phyloP scores from a whole-genome alignment of 2,113 vertebrate species.

The Python bivittatus region DNA sequence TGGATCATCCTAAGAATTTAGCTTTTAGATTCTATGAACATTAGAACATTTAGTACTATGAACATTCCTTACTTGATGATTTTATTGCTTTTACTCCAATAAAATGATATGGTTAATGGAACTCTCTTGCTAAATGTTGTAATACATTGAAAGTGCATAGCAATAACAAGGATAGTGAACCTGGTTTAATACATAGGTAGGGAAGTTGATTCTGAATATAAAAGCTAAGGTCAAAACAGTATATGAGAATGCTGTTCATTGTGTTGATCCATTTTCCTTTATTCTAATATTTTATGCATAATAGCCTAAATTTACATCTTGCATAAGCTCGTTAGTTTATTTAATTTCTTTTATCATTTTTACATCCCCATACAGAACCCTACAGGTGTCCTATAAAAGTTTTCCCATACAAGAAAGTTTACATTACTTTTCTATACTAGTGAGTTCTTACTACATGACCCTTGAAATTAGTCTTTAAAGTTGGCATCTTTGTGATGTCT shows the following conservation, averaged over 20 bases:
- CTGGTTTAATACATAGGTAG: not conserved
- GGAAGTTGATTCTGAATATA: not conserved
- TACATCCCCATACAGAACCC: not conserved
- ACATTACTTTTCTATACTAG: not conserved
- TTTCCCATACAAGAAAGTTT: not conserved
- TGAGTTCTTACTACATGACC: not conserved
- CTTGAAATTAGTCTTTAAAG: slow-evolving; percentile 3
- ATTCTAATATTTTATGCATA: not conserved
- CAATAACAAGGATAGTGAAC: not conserved
- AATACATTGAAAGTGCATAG: not conserved
- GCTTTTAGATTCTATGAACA: too few relatives aligned
- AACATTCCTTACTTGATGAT: not conserved
- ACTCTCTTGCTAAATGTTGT: not conserved
- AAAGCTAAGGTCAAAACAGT: not conserved
- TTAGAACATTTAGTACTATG: too few relatives aligned
- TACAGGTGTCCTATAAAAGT: slow-evolving; percentile 8
- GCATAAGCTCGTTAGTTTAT: not conserved
- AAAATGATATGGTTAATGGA: not conserved
- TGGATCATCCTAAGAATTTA: too few relatives aligned
- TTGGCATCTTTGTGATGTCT: not conserved
- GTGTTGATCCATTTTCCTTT: slow-evolving; percentile 4
- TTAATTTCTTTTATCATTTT: slow-evolving; percentile 1
- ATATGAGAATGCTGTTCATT: not conserved
- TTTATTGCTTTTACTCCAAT: not conserved
- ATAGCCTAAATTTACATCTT: slow-evolving; percentile 10